These are phyloP conservation scores for Nansenia antarctica DNA, from an alignment of 2,113 vertebrate species.

Conservation along the genomic window DNA sequence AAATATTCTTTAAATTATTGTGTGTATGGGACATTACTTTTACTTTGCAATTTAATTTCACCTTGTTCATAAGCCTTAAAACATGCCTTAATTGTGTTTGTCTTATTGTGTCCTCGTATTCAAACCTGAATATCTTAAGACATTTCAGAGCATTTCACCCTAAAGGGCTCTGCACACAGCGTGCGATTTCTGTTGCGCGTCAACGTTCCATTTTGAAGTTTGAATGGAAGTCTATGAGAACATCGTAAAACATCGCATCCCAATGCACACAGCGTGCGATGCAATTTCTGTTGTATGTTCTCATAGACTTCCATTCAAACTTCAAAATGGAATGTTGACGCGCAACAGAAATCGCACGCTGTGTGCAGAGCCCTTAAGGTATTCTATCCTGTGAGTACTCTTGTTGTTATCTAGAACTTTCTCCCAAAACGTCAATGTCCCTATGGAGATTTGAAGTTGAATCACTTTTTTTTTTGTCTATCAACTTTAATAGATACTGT, in stretches of 20 bases:
- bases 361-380: too few species aligned
- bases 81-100: neutral
- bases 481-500: neutral
- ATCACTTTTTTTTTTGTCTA: neutral
- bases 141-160: conserved; percentile 30
- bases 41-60: neutral
- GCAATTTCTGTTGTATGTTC: too few species aligned
- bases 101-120: neutral
- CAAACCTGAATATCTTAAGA: conserved; percentile 8
- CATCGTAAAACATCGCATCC: too few species aligned
- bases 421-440: neutral
- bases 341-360: too few species aligned
- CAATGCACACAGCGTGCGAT: too few species aligned
- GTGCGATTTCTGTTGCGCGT: too few species aligned
- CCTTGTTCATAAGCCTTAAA: conserved; percentile 23
- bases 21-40: conserved; percentile 29
- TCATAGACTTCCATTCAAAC: too few species aligned
- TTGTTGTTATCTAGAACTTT: neutral
- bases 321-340: too few species aligned
- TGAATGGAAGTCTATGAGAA: too few species aligned
- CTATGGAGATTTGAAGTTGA: neutral
- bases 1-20: conserved; percentile 51
- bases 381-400: neutral
- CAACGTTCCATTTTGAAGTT: too few species aligned
- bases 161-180: too few species aligned